Conservation (phyloP, 2,888 invertebrate genomes). For the Mycalesis mineus region DNA sequence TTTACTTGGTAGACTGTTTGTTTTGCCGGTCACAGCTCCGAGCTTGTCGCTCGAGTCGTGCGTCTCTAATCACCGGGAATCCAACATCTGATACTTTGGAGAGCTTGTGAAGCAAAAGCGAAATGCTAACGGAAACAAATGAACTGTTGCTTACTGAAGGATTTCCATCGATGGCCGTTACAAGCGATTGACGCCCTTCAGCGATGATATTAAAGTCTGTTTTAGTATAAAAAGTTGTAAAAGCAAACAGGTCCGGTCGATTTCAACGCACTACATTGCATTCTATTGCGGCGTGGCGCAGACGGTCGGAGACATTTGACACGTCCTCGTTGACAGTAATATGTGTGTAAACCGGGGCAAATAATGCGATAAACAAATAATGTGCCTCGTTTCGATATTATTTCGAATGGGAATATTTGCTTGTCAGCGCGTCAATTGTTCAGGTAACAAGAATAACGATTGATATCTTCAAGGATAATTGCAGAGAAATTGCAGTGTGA, state of each 20-base stretch:
- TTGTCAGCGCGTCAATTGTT: conserved; percentile 34
- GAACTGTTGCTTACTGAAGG: conserved; percentile 64
- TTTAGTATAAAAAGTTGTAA: conserved; percentile 43
- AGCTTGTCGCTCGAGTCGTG: conserved; percentile 51
- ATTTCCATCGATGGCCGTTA: conserved; percentile 45
- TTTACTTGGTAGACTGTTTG: conserved; percentile 40
- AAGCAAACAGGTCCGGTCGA: conserved; percentile 65
- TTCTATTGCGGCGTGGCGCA: conserved; percentile 67
- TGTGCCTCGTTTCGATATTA: not conserved
- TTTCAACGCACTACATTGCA: conserved; percentile 62
- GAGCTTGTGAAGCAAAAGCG: conserved; percentile 53
- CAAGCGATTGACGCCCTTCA: conserved; percentile 37
- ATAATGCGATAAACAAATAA: conserved; percentile 27
- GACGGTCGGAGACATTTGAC: conserved; percentile 69
- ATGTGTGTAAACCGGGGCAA: conserved; percentile 52
- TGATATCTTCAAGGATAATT: too few relatives aligned
- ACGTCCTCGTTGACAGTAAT: conserved; percentile 57
- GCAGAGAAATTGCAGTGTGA: too few relatives aligned
- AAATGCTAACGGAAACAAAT: conserved; percentile 73
- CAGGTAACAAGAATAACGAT: not conserved
- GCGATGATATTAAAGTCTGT: conserved; percentile 34
- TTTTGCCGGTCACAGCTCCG: conserved; percentile 41
- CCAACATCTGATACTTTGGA: conserved; percentile 65
- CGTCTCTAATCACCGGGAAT: conserved; percentile 58
- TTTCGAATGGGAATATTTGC: not conserved